Base-by-base conservation (phyloP, 2,797 vertebrate species). In the Scarus forsteni region DNA sequence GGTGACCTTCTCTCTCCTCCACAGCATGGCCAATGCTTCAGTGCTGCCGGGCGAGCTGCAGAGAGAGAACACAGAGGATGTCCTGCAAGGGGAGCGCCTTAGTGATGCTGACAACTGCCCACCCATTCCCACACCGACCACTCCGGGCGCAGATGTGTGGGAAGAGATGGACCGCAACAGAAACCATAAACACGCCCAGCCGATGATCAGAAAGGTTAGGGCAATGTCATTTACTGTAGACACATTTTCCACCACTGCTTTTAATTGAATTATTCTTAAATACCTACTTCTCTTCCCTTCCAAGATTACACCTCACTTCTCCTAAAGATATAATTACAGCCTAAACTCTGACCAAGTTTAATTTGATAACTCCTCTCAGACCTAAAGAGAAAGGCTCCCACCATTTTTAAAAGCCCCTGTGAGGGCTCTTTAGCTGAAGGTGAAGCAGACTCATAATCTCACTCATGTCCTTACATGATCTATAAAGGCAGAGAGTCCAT, bases 11-110 rank as follows among this genome's bases (percentile, higher is more conserved):
- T 81, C 60, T 84, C 67, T 83, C 59, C 59, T 80, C 73, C 62
- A 59, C 93, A 99, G 98, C 83, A 98, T 99, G 97, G 98, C 98
- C 88, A 99, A 99, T 66, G 97, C 97, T 40, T 98, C 98, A 16
- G 95, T 96, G 73, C 95, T 99, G 86, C 97, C 97, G 7, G 97
- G 96, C 38, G 98, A 99, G 81, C 85, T 97, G 81, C 95, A 97
- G 93, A 91, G 95, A 73, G 98, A 99, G 92, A 99, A 99, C 92
- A 99, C 98, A 0, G 97, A 99, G 92, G 98, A 99, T 73, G 98
- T 99, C 56, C 97, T 99, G 91, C 98, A 97, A 92, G 98, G 97
- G 87, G 98, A 99, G 59, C 96, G 97, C 74, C 96, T 99, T 79
- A 99, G 97, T 69, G 98, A 99, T 51, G 98, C 97, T 5, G 98